A percentile compares a stretch with the other conserved stretches of the same genome.
Evolutionary conservation across 2,113 vertebrate species (phyloP).

Genomic region (Leuciscus idus): DNA sequence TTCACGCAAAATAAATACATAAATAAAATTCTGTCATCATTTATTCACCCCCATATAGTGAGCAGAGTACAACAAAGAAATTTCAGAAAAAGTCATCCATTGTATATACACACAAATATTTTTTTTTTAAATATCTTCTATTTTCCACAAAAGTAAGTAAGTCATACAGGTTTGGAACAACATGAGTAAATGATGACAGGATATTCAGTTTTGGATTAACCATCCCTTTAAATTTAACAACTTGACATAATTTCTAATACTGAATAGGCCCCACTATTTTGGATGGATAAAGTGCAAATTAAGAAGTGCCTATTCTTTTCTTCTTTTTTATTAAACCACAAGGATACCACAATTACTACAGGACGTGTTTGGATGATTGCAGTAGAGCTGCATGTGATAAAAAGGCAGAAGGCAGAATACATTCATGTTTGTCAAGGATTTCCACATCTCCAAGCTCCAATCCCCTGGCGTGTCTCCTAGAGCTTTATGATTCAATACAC

Average conservation of each 20-base stretch:
- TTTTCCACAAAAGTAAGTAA: too few relatives aligned
- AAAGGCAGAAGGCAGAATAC: neutral
- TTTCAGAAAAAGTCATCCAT: neutral
- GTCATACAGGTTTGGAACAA: neutral
- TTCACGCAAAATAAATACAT: neutral
- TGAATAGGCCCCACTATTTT: neutral
- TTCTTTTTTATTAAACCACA: constrained; percentile 23
- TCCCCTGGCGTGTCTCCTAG: constrained; percentile 5
- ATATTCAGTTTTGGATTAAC: neutral
- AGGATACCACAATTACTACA: constrained; percentile 19
- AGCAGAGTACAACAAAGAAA: too few relatives aligned
- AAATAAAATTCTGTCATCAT: neutral
- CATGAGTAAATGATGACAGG: neutral
- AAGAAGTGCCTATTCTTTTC: neutral
- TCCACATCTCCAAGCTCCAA: constrained; percentile 16
- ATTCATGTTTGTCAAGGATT: constrained; percentile 6
- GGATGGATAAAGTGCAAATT: neutral
- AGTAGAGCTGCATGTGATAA: constrained; percentile 3
- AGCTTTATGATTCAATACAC: constrained; percentile 36
- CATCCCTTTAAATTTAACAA: neutral
- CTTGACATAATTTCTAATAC: neutral
- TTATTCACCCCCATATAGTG: neutral
- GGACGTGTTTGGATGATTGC: constrained; percentile 6
- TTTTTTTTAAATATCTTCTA: neutral
- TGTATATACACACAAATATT: neutral